Conservation (phyloP, 23 tunicate genomes). For the Trididemnum miniatum region DNA sequence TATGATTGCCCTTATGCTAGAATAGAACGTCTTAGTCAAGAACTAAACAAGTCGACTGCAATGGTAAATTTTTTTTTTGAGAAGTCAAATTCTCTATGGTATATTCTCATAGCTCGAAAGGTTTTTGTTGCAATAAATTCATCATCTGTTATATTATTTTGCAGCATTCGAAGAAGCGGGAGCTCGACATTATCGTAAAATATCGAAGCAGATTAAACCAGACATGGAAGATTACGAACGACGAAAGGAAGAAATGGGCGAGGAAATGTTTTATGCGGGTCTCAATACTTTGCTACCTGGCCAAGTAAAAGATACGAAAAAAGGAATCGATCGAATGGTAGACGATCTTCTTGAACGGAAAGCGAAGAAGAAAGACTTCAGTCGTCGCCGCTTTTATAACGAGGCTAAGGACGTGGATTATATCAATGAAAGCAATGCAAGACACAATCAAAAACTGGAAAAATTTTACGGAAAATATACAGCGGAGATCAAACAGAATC, state of each 20-base stretch:
- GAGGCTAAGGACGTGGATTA: constrained; percentile 87
- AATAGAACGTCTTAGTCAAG: no score
- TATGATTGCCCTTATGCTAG: no score
- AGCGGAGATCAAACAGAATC: constrained; percentile 90
- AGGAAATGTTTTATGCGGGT: constrained; percentile 83
- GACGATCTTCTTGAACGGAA: constrained; percentile 71
- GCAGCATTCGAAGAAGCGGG: constrained; percentile 79
- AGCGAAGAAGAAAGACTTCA: constrained; percentile 76
- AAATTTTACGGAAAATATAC: constrained; percentile 92
- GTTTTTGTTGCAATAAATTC: no score
- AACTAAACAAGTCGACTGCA: no score
- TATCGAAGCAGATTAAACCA: constrained; percentile 57
- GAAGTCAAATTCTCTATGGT: no score
- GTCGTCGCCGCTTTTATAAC: constrained; percentile 64
- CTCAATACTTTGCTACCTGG: constrained; percentile 83
- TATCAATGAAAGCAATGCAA: constrained; percentile 89
- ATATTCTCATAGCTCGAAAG: no score
- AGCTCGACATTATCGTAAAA: constrained; percentile 63
- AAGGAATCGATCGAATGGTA: constrained; percentile 76
- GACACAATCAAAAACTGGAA: constrained; percentile 75
- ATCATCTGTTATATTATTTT: no score
- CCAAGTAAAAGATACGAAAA: constrained; percentile 78
- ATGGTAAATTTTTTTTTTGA: no score
- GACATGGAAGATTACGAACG: constrained; percentile 82
- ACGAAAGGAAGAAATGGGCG: constrained; percentile 80